Base-by-base conservation (phyloP, 2,888 invertebrate genomes). In the Lithophane ornitopus region DNA sequence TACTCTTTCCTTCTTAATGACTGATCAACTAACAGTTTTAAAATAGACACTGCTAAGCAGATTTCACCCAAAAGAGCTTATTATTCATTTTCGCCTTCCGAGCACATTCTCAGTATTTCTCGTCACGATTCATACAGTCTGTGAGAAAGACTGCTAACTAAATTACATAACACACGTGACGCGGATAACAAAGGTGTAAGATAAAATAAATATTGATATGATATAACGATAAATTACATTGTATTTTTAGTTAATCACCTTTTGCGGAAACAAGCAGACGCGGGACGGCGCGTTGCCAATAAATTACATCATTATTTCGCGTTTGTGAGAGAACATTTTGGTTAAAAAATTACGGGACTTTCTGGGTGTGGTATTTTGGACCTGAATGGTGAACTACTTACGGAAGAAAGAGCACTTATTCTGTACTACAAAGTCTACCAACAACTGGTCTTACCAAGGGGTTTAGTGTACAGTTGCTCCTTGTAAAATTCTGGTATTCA, bases 201-300 rank as follows among this genome's bases (percentile, higher is more conserved):
- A 86, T 84, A 87, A 73, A 80, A 84, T 84, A 87, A 73, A 80
- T 71, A 73, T 54, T 69, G 74, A 76, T 79, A 75, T 80, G 28
- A 49, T 39, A 26, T n/a, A n/a, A 22, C 16, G 82, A 86, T 86
- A 85, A 49, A 49, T 1, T 22, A 85, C 26, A 34, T 46, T 70
- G 59, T 85, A 84, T 84, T 70, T 82, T 86, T 86, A 86, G 84
- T 86, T 11, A 41, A 39, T 22, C 56, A 74, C 63, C 67, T 74
- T 76, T 49, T 26, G 19, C 61, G 44, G 67, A 16, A n/a, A 54
- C 0, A 34, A 8, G 3, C 28, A 26, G 70, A 85, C 85, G 34
- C 34, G 34, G 0, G 4, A 34, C 34, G 81, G 69, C 6, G 3
- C 46, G 41, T 49, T 8, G 14, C 12, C 1, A 14, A 59, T 68